Base-by-base conservation (phyloP, 2,113 vertebrate genomes). In the Tinamus guttatus region DNA sequence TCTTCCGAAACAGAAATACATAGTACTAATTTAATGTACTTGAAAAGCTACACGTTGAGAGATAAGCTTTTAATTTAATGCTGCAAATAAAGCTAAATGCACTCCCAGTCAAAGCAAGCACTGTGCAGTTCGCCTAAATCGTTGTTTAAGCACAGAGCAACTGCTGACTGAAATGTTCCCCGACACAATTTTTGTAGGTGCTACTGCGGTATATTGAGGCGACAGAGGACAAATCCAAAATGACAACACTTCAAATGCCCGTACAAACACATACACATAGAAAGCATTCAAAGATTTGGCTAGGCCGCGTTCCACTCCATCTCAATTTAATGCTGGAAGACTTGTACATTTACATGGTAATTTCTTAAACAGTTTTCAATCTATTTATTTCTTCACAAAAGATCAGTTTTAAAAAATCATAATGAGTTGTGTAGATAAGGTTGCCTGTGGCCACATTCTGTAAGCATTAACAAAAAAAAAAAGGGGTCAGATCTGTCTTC, bases 401-500 rank as follows among this genome's bases (percentile, higher is more conserved):
- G 52, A 95, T 79, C 89, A 86, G 77, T 74, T 95, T 93, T 67
- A 63, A 65, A 79, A 96, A 96, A 95, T 87, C 56, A 62, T 95
- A 97, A 95, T 96, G 92, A 95, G 91, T 87, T 97, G 87, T 96
- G 77, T 91, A 98, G 91, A 96, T 94, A 94, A 28, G 89, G 95
- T 75, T 96, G 97, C 95, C 98, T 96, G 87, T 93, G 95, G 97
- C 94, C 95, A 98, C 93, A 96, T 5, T 97, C 82, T 76, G 77
- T 85, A 95, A 96, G 86, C 87, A 93, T 92, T 95, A 97, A 96
- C 95, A 30, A 27, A 52, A 14, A 52, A 52, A 54, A 28, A 89
- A 85, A 96, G 96, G 77, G 98, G 98, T 98, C 98, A 98, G 95
- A 98, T 94, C 94, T 96, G 96, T 97, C 97, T 97, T 96, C 96